Evolutionary conservation across 2,888 invertebrate genomes (phyloP).

Genomic region (Sturmia bella): DNA sequence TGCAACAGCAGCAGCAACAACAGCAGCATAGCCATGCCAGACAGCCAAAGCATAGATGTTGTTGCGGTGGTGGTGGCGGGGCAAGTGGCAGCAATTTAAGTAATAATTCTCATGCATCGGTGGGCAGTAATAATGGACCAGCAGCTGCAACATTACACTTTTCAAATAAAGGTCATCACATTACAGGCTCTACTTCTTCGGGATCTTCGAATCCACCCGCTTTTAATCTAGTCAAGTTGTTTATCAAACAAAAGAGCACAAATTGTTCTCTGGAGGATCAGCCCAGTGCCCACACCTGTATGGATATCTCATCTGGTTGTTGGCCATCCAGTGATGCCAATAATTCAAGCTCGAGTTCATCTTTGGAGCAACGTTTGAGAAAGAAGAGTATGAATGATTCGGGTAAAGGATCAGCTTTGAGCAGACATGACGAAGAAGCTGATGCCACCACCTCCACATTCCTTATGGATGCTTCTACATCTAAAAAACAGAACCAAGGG

Average conservation of each 20-base stretch:
- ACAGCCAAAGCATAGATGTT: constrained; percentile 76
- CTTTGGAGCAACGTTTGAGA: constrained; percentile 79
- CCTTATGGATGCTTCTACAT: constrained; percentile 69
- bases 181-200: constrained; percentile 79
- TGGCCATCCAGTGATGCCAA: constrained; percentile 85
- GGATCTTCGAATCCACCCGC: constrained; percentile 85
- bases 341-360: constrained; percentile 79
- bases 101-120: constrained; percentile 55
- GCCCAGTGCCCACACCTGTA: constrained; percentile 83
- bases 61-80: constrained; percentile 68
- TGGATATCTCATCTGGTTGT: constrained; percentile 91
- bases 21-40: constrained; percentile 65
- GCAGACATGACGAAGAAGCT: constrained; percentile 80
- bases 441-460: constrained; percentile 68
- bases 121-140: constrained; percentile 63
- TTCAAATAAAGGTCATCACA: constrained; percentile 70
- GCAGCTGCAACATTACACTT: constrained; percentile 56
- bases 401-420: constrained; percentile 81
- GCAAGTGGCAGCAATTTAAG: constrained; percentile 44
- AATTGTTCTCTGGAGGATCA: constrained; percentile 83
- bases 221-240: constrained; percentile 92
- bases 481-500: constrained; percentile 70
- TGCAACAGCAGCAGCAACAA: constrained; percentile 70
- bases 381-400: constrained; percentile 82
- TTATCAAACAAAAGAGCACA: constrained; percentile 94